These are phyloP conservation scores for Hippocampus mohnikei DNA, from an alignment of 2,113 vertebrate species.

Conservation along the genomic window DNA sequence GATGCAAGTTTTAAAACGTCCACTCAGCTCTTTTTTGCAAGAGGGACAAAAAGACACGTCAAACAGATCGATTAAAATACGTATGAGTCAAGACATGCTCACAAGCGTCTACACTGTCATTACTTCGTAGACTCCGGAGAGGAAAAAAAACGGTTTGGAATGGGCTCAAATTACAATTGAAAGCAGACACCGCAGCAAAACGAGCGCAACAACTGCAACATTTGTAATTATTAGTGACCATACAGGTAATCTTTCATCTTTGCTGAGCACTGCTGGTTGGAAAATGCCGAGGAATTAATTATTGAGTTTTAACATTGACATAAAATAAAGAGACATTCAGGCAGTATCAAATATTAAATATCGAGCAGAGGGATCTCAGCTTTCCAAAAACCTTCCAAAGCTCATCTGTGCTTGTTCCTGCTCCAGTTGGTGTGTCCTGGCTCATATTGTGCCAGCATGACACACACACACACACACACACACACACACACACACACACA, in stretches of 20 bases:
- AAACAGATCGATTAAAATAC: background rate
- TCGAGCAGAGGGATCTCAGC: background rate
- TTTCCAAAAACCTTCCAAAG: conserved; percentile 7
- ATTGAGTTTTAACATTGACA: background rate
- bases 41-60: background rate
- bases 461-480: background rate
- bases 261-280: background rate
- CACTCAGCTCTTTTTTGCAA: background rate
- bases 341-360: conserved; percentile 5
- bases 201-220: background rate
- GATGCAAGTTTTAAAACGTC: background rate
- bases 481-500: conserved; percentile 1
- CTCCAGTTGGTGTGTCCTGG: conserved; percentile 1
- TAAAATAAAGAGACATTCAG: background rate
- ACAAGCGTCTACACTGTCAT: background rate
- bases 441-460: background rate
- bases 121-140: background rate
- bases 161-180: background rate
- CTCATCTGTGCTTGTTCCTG: conserved; percentile 6
- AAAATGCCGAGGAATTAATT: background rate
- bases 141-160: background rate
- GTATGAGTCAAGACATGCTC: background rate
- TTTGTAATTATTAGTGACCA: background rate
- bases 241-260: background rate
- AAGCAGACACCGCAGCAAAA: background rate